Evolutionary conservation across 2,888 invertebrate genomes (phyloP).

Genomic region (Calliphora vomitoria): DNA sequence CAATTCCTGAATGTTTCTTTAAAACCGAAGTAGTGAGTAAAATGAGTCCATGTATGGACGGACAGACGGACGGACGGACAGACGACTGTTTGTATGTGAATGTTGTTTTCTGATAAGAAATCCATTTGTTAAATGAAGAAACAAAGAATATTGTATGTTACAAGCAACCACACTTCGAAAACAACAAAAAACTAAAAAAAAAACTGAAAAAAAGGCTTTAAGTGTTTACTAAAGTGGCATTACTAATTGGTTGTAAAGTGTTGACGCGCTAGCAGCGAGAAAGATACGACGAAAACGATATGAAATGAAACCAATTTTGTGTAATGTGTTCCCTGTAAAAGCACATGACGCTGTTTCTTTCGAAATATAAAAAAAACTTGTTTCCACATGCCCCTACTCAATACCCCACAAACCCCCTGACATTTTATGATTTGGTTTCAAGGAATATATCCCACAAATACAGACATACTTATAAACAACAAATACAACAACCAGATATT

Average conservation of each 20-base stretch:
- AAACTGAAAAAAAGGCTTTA: constrained; percentile 68
- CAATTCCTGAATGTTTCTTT: constrained; percentile 32
- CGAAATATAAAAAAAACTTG: constrained; percentile 46
- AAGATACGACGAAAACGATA: constrained; percentile 64
- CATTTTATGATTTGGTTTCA: constrained; percentile 5
- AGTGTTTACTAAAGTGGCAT: constrained; percentile 74
- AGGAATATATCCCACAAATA: constrained; percentile 14
- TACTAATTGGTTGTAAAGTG: constrained; percentile 74
- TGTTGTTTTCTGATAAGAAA: constrained; percentile 71
- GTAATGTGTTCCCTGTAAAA: not conserved
- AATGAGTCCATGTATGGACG: constrained; percentile 43
- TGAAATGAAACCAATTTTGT: constrained; percentile 57
- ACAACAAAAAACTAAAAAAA: no score
- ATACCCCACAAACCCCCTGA: not conserved
- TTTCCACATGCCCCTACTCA: constrained; percentile 4
- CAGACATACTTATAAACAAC: not conserved
- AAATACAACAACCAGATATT: constrained; percentile 1
- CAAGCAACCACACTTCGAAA: not conserved
- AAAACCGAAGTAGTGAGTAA: constrained; percentile 26
- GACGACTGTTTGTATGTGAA: constrained; percentile 13
- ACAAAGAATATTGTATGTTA: constrained; percentile 47
- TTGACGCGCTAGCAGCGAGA: constrained; percentile 69
- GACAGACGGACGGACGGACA: no score
- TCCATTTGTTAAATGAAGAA: constrained; percentile 74
- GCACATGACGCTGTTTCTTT: not conserved